Percentiles rank a stretch among this genome's conserved stretches.
Evolutionary conservation across 1,140 invertebrate genomes (phyloP).

Genomic region (Augochlora pura): DNA sequence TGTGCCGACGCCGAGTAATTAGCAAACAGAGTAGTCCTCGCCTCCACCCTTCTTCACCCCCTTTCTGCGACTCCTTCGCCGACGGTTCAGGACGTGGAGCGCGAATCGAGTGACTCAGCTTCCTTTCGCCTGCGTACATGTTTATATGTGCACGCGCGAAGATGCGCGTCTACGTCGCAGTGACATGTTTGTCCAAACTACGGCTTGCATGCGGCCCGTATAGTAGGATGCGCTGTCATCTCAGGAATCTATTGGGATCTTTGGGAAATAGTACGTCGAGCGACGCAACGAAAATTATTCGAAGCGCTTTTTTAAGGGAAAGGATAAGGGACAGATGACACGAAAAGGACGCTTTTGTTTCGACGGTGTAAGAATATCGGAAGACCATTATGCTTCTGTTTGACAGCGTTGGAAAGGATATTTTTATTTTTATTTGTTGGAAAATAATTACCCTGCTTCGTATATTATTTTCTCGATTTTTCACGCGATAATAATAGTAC

Average conservation of each 20-base stretch:
- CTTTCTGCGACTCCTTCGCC: neutral
- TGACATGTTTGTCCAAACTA: constrained; percentile 2
- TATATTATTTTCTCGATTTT: too few relatives aligned
- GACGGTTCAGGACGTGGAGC: constrained; percentile 1
- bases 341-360: too few relatives aligned
- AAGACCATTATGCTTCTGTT: too few relatives aligned
- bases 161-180: constrained; percentile 6
- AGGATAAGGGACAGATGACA: too few relatives aligned
- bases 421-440: too few relatives aligned
- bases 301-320: neutral
- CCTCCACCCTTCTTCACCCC: constrained; percentile 17
- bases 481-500: too few relatives aligned
- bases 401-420: too few relatives aligned
- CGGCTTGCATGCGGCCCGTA: neutral
- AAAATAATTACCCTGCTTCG: too few relatives aligned
- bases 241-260: neutral
- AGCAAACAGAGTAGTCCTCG: constrained; percentile 69
- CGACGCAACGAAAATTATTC: neutral
- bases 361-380: too few relatives aligned
- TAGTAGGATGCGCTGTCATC: neutral
- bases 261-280: neutral
- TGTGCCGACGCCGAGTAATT: constrained; percentile 73
- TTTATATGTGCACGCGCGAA: constrained; percentile 16
- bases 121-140: constrained; percentile 19
- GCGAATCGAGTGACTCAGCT: constrained; percentile 26